Evolutionary conservation across 1,140 invertebrate species (phyloP), one percentile per base, ranked within the genome.

Genomic region (Drosophila sechellia): DNA sequence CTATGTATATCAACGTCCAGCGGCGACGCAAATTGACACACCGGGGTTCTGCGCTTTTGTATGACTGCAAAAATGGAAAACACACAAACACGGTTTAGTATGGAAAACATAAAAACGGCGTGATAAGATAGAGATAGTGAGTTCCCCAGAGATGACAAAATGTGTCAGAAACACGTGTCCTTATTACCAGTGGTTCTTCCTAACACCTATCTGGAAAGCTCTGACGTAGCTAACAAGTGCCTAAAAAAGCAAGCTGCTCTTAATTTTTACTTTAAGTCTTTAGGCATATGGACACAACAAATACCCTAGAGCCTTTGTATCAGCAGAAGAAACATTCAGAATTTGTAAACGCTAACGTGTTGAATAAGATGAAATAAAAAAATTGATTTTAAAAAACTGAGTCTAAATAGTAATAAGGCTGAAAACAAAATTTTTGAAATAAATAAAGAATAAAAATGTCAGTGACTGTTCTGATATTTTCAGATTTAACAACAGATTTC

Each of bases 11-110:
- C 97, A 76, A 98, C 97, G 93, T 98, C 98, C 86, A 98, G 93
- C 48, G 97, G 97, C 48, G 97, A 98, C 58, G 98, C 97, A 93
- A 99, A 99, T 93, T 98, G 98, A 93, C 98, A 98, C 65, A 99
- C 96, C 79, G 97, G 93, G 43, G 97, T 97, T 92, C 96, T 96
- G 92, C 96, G 95, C 93, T 97, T 97, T 93, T 97, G 95, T 91
- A 99, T 97, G 95, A 98, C 98, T 99, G 94, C 77, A 90, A 91
- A 76, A 64, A 75, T 71, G 49, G 48, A 63, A 63, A 65, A 49
- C 25, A 79, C 57, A 68, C 59, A 68, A 75, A 84, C 42, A 77
- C 52, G 48, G 61, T 63, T 85, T 86, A 81, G 76, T 61, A 70
- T 20, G 60, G 54, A 58, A 50, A 54, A 42, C 37, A 48, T 60